Evolutionary conservation across 2,888 invertebrate genomes (phyloP), one percentile per base, ranked within the genome.

Genomic region (Tachina fera): DNA sequence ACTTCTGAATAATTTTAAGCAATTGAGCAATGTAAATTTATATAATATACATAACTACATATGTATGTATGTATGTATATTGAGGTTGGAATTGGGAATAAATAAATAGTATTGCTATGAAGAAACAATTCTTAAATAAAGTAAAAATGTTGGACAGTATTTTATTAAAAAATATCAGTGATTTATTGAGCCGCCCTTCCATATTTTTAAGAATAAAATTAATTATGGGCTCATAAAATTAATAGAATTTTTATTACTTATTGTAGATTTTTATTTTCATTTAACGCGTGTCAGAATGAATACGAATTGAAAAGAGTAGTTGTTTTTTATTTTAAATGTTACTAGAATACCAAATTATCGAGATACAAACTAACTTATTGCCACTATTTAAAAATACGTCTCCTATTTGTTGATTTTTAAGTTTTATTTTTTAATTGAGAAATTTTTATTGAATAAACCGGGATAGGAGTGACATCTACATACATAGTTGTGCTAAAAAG

Each of bases 201-300:
- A n/a, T 22, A n/a, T 39, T 68, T 39, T 51, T 4, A 51, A 16
- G 9, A 41, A 39, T 16, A 41, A 39, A 68, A 49, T 47, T 9
- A 61, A 61, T 49, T 41, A 74, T 61, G 61, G 49, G 3, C 49
- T 39, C 47, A 10, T 39, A 49, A 61, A 60, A 19, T 43, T 63
- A 53, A 63, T 63, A 43, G 1, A 22, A 63, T 31, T 76, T 65
- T 76, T 76, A 76, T 56, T 53, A 31, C 43, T 45, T 22, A 31
- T 6, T 31, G 31, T 31, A 31, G 2, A 1, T 31, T 31, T 31
- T 31, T 31, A 31, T 31, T 31, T 31, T 31, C 31, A 31, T 31
- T 31, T 31, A 31, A 31, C 31, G 31, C 31, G 31, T 31, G 31
- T 31, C 31, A 31, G 6, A 31, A 31, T 31, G 31, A 31, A 31